Evolutionary conservation across 2,888 invertebrate genomes (phyloP), one percentile per base, ranked within the genome.

Genomic region (Eumerus sabulonum): DNA sequence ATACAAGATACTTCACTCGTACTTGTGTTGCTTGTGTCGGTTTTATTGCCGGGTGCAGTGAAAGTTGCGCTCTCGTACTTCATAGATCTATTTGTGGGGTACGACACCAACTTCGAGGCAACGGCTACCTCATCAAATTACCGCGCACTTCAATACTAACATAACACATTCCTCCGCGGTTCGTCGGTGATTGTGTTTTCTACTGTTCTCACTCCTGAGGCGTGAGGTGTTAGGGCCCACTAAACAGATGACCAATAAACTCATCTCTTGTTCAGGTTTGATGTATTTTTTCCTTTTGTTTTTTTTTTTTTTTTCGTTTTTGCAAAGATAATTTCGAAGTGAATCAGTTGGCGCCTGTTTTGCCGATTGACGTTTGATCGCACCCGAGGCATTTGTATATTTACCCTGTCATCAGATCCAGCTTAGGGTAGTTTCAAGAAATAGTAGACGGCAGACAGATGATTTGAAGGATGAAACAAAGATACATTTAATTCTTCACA

Each of bases 201-300:
- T 64, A 60, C 66, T 60, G 66, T 62, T 27, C 27, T 27, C 27
- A 27, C 27, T 27, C 27, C 27, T 27, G 27, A 2, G 7, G 7
- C 27, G n/a, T 40, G 45, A 66, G 66, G 76, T 51, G 76, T 44
- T 56, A 71, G 71, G 76, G 66, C 71, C 45, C 35, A 76, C 71
- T 76, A 76, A 76, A 50, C 76, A 72, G 71, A 76, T 76, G 66
- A 72, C 72, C 76, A 57, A 66, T 66, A 71, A 60, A 71, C 56
- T 42, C 71, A 66, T 66, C 54, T 42, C 40, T 35, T n/a, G n/a
- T n/a, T n/a, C n/a, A n/a, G 45, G 54, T 42, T 16, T 17, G 56
- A 45, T 51, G 19, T 38, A 63, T 71, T 56, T 60, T 13, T 59
- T 54, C 2, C 27, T 27, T 7, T 4, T 27, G 27, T 7, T 27